A percentile compares a stretch with the other conserved stretches of the same genome.
phyloP scores from a whole-genome alignment of 2,888 invertebrate genomes.

The Brachycybe producta region DNA sequence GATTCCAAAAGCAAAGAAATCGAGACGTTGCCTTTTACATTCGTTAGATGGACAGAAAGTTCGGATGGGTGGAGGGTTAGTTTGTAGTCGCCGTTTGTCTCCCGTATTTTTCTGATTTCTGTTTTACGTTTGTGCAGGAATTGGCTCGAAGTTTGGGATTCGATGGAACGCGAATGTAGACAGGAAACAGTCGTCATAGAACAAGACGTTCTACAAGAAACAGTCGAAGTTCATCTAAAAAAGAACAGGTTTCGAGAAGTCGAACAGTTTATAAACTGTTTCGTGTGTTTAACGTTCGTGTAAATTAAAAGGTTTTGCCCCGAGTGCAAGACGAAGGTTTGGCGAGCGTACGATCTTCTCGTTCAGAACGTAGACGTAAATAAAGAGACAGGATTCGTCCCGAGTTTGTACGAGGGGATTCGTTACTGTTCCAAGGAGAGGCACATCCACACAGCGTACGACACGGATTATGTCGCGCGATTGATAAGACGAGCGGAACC shows the following conservation, averaged over 20 bases:
- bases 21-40: conserved; percentile 74
- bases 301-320: conserved; percentile 54
- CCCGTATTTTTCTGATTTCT: neutral
- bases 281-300: conserved; percentile 4
- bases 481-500: conserved; percentile 83
- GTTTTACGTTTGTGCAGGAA: conserved; percentile 24
- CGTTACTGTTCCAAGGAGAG: conserved; percentile 71
- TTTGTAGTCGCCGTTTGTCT: conserved; percentile 35
- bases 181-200: conserved; percentile 65
- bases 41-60: conserved; percentile 59
- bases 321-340: conserved; percentile 83
- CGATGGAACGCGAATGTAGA: conserved; percentile 35
- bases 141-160: conserved; percentile 43
- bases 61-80: conserved; percentile 41
- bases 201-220: conserved; percentile 66
- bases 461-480: conserved; percentile 75
- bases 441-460: conserved; percentile 75
- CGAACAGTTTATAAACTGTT: no score
- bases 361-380: conserved; percentile 56
- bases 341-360: conserved; percentile 70
- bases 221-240: conserved; percentile 74
- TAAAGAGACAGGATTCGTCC: conserved; percentile 79
- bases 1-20: conserved; percentile 66
- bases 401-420: conserved; percentile 72
- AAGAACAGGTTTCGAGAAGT: conserved; percentile 56